Percentiles rank a stretch among this genome's conserved stretches.
These are phyloP conservation scores for Eledona agricola DNA, from an alignment of 2,888 invertebrate genomes.

Conservation along the genomic window DNA sequence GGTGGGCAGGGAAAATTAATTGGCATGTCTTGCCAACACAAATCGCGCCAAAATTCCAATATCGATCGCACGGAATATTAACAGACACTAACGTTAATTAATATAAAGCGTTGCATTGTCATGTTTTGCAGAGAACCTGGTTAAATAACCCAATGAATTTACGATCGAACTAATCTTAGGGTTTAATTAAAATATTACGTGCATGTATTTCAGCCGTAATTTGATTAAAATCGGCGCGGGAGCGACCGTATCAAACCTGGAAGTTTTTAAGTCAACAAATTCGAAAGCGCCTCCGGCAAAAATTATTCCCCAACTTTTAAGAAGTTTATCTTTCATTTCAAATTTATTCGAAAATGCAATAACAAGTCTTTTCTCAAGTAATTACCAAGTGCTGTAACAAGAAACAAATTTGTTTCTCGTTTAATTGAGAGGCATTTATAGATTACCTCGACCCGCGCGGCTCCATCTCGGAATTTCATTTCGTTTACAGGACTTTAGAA, in stretches of 20 bases:
- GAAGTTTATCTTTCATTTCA: slow-evolving; percentile 39
- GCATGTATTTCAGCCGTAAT: slow-evolving; percentile 24
- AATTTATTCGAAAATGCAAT: slow-evolving; percentile 39
- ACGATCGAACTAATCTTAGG: slow-evolving; percentile 36
- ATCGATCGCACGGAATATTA: slow-evolving; percentile 29
- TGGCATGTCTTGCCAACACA: neutral
- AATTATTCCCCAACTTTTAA: slow-evolving; percentile 37
- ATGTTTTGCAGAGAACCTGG: slow-evolving; percentile 24
- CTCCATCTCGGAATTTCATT: slow-evolving; percentile 27
- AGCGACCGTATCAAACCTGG: slow-evolving; percentile 22
- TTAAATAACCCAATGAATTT: slow-evolving; percentile 32
- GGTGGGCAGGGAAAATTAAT: neutral
- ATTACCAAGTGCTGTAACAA: slow-evolving; percentile 37
- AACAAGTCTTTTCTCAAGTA: slow-evolving; percentile 37
- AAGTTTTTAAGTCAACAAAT: slow-evolving; percentile 35
- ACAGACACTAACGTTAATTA: slow-evolving; percentile 27
- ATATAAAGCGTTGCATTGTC: slow-evolving; percentile 35
- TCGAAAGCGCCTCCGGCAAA: slow-evolving; percentile 30
- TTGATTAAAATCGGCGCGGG: slow-evolving; percentile 19
- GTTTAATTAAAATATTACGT: slow-evolving; percentile 35
- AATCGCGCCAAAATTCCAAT: slow-evolving; percentile 7
- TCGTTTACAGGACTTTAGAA: slow-evolving; percentile 21
- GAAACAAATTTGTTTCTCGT: slow-evolving; percentile 38
- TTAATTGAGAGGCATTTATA: slow-evolving; percentile 34
- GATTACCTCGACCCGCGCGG: slow-evolving; percentile 26